These are phyloP conservation scores for Acrocyrtus sp. DNA, from an alignment of 2,888 invertebrate species.

Conservation along the genomic window DNA sequence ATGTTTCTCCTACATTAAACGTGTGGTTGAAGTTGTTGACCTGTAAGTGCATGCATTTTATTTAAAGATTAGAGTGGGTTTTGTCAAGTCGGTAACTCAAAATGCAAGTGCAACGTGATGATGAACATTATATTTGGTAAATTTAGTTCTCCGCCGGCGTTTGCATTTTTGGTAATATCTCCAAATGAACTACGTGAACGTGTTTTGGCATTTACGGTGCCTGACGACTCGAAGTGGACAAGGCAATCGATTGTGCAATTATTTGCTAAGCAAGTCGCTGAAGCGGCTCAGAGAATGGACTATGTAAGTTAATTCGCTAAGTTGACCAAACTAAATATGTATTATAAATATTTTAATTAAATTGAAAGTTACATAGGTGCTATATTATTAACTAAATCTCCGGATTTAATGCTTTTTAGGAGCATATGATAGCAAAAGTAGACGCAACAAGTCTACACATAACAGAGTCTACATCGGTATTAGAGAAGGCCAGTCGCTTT, in stretches of 20 bases:
- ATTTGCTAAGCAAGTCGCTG: constrained; percentile 61
- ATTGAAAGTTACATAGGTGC: neutral
- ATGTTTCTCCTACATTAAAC: constrained; percentile 87
- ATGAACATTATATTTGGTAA: neutral
- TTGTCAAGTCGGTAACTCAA: too few species aligned
- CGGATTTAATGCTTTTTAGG: constrained; percentile 43
- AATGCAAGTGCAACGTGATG: too few species aligned
- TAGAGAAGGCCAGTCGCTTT: constrained; percentile 61
- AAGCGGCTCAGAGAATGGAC: constrained; percentile 59
- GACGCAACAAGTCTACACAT: constrained; percentile 51
- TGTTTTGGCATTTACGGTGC: constrained; percentile 59
- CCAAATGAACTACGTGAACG: constrained; percentile 58
- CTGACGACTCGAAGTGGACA: constrained; percentile 56
- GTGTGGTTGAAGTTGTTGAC: constrained; percentile 90
- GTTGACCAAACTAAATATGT: neutral
- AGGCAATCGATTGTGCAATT: constrained; percentile 54
- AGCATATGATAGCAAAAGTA: constrained; percentile 59
- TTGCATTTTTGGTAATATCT: constrained; percentile 60
- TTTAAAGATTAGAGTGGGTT: too few species aligned
- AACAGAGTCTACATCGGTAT: constrained; percentile 52
- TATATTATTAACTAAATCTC: too few species aligned
- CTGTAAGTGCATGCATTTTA: too few species aligned
- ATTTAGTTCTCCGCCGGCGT: constrained; percentile 48
- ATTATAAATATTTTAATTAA: neutral
- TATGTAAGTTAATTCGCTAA: too few species aligned